phyloP scores from a whole-genome alignment of 2,797 vertebrate species.

The Sphaeramia orbicularis region DNA sequence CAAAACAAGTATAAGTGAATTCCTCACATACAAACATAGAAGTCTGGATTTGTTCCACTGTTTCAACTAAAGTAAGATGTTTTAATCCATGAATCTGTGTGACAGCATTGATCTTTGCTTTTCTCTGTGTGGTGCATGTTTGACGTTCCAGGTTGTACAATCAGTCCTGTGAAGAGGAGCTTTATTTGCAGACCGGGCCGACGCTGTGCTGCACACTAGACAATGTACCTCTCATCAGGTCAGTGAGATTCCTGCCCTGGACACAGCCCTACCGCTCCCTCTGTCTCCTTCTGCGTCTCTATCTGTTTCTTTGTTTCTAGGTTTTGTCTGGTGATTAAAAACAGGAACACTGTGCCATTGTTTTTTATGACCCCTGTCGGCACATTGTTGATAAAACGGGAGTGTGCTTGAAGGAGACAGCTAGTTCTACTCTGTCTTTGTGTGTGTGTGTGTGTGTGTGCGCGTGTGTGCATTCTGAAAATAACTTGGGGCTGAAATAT shows the following conservation, averaged over 20 bases:
- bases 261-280: slow-evolving; percentile 7
- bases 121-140: slow-evolving; percentile 5
- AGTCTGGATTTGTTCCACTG: too few relatives aligned
- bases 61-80: neutral
- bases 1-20: too few relatives aligned
- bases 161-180: slow-evolving; percentile 86
- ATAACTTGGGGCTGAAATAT: slow-evolving; percentile 72
- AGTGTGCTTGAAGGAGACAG: slow-evolving; percentile 48
- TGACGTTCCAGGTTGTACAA: slow-evolving; percentile 88
- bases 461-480: slow-evolving; percentile 62
- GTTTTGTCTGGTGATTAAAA: slow-evolving; percentile 38
- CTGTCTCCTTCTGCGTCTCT: slow-evolving; percentile 5
- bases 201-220: slow-evolving; percentile 89
- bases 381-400: slow-evolving; percentile 58
- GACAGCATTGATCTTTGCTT: neutral
- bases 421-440: slow-evolving; percentile 14
- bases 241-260: slow-evolving; percentile 34
- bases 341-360: slow-evolving; percentile 74
- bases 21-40: too few relatives aligned
- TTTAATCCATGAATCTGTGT: neutral
- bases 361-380: slow-evolving; percentile 50
- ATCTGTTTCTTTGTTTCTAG: slow-evolving; percentile 44
- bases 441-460: slow-evolving; percentile 20
- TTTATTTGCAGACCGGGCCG: slow-evolving; percentile 80
- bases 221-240: slow-evolving; percentile 92